Evolutionary conservation across 2,888 invertebrate genomes (phyloP), one percentile per base, ranked within the genome.

Genomic region (Ormyrus thymus): DNA sequence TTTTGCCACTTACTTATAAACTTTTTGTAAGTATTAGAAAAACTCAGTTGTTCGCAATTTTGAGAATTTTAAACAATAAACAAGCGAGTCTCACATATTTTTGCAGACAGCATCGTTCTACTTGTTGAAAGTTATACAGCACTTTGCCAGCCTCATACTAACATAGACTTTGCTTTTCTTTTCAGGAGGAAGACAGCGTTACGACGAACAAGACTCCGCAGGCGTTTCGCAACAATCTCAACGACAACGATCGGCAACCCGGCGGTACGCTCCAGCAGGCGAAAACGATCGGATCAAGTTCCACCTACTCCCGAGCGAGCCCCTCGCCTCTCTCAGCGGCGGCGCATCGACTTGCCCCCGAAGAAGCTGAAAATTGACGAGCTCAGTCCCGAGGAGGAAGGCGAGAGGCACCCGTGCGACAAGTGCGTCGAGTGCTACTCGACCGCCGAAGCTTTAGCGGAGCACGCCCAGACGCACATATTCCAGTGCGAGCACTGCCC

Each of bases 401-500:
- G 15, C 70, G 51, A 46, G 8, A 11, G 8, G 0, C 50, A 48
- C 9, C 58, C 66, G 7, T 82, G 83, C 70, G 48, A 29, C 15
- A 72, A 62, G 11, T 81, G 83, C 50, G 76, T 64, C 6, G 51
- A 69, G 10, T 53, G 56, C 1, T 79, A 78, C 51, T 43, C 13
- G 2, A 76, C 13, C 64, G 7, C 64, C 2, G 65, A 55, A 13
- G 53, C 9, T 7, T 58, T 81, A 7, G 55, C 59, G n/a, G 64
- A 76, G 6, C 83, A 83, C 69, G 53, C 29, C 0, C 13, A n/a
- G 13, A 11, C 0, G 6, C 74, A 58, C n/a, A 29, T 11, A 7
- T 65, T 61, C 13, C n/a, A 8, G 3, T 79, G 78, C 70, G 45
- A 64, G 3, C 65, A 74, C 45, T 81, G 81, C 66, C 7, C 51